Base-by-base conservation (phyloP, 1,140 invertebrate genomes). In the Drosophila obscura region DNA sequence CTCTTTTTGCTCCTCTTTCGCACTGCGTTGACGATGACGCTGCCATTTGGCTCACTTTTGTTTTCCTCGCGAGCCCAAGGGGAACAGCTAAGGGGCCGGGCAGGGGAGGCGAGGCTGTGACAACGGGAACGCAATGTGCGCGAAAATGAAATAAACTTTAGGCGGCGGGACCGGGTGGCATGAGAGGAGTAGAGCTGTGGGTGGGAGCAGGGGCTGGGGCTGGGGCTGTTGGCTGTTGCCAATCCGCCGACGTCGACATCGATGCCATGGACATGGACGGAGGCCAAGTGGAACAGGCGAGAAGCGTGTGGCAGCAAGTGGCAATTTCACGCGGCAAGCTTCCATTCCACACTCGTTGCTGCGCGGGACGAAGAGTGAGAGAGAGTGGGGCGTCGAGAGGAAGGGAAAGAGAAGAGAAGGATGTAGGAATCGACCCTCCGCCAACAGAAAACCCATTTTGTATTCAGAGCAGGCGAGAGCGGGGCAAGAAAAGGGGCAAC, bases 91-190 rank as follows among this genome's bases (percentile, higher is more conserved):
- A 0, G 16, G 11, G 31, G 43, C 1, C 13, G 19, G 44, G 43
- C 1, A n/a, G 19, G 44, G 9, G 44, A 0, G 46, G 26, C 44
- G 31, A 28, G 35, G 73, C 74, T 76, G 69, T 81, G 76, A 80
- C 77, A 73, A 77, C 52, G 73, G 53, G 77, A 80, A 76, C 77
- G 76, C 80, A 83, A 81, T 73, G 83, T 87, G 83, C 82, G 79
- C 83, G 84, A 88, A 88, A 88, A 88, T 88, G 83, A 88, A 88
- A 88, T 88, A 88, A 88, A 88, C 84, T 88, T 80, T 83, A 77
- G 71, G 59, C 48, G 68, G n/a, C 45, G 39, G 55, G 13, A 2
- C 1, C 19, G 1, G 44, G 31, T 28, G 41, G 71, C 8, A 44
- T 68, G 51, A 44, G 44, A 35, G 41, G 50, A 44, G 22, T 22